These are phyloP conservation scores for Chromobotia macracanthus DNA, from an alignment of 2,797 vertebrate species.

Conservation along the genomic window DNA sequence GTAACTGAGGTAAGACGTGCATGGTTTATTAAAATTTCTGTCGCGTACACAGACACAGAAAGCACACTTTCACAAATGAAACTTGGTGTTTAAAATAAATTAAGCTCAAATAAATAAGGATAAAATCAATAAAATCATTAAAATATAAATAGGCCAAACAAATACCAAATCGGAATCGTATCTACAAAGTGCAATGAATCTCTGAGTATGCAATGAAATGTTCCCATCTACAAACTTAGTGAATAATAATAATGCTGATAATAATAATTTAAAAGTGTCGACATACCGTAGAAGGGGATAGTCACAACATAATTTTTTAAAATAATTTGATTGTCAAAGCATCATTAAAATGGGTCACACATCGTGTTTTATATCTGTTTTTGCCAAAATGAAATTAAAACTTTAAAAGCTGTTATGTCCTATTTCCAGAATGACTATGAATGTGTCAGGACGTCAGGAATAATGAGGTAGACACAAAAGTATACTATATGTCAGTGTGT, in stretches of 20 bases:
- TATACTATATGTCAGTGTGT: slow-evolving; percentile 59
- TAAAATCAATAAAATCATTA: slow-evolving; percentile 53
- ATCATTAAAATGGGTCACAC: slow-evolving; percentile 79
- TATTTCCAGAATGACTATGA: slow-evolving; percentile 69
- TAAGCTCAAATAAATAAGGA: slow-evolving; percentile 71
- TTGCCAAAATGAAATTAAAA: slow-evolving; percentile 57
- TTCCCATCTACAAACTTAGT: slow-evolving; percentile 68
- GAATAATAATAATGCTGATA: slow-evolving; percentile 62
- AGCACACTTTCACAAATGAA: slow-evolving; percentile 84
- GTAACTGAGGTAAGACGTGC: slow-evolving; percentile 88
- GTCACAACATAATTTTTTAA: slow-evolving; percentile 60
- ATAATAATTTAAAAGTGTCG: slow-evolving; percentile 60
- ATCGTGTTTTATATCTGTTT: slow-evolving; percentile 71
- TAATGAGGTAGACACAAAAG: slow-evolving; percentile 88
- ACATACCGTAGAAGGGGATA: slow-evolving; percentile 58
- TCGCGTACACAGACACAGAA: slow-evolving; percentile 88
- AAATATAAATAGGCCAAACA: slow-evolving; percentile 75
- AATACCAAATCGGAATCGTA: slow-evolving; percentile 68
- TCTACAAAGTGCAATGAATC: slow-evolving; percentile 81
- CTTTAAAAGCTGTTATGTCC: slow-evolving; percentile 48
- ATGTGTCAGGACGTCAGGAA: slow-evolving; percentile 74
- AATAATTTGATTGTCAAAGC: slow-evolving; percentile 90
- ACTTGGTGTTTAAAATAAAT: slow-evolving; percentile 74
- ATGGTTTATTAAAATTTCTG: slow-evolving; percentile 92
- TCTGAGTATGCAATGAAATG: slow-evolving; percentile 59